Evolutionary conservation across 2,113 vertebrate species (phyloP).

Genomic region (Melanostigma gelatinosum): DNA sequence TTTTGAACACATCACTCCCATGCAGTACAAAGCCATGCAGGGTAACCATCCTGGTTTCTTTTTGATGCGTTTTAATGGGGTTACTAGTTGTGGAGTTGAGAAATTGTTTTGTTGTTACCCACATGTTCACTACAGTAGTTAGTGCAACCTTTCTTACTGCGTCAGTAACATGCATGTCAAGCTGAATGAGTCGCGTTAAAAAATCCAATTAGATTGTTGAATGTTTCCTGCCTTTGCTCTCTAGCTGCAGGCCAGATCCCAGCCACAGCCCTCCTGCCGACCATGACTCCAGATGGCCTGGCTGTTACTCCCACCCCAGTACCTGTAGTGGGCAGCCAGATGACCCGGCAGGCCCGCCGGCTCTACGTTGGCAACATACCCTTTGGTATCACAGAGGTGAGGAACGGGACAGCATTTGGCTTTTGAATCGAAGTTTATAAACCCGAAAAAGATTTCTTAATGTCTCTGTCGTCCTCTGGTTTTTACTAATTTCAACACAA

Average conservation of each 20-base stretch:
- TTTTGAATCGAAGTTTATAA: background rate
- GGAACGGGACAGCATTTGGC: constrained; percentile 11
- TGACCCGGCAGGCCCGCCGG: constrained; percentile 92
- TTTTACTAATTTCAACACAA: background rate
- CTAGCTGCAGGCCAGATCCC: constrained; percentile 95
- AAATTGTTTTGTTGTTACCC: background rate
- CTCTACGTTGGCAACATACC: constrained; percentile 95
- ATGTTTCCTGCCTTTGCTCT: constrained; percentile 11
- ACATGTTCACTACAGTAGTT: background rate
- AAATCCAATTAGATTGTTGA: constrained; percentile 8
- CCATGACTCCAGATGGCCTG: constrained; percentile 92
- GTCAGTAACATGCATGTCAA: background rate
- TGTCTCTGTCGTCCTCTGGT: background rate
- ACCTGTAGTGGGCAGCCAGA: constrained; percentile 94
- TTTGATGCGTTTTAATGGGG: background rate
- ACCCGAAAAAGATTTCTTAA: background rate
- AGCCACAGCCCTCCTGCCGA: constrained; percentile 92
- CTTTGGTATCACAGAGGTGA: constrained; percentile 93
- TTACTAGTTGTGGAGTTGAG: background rate
- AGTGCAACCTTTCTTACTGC: background rate
- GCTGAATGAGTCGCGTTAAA: background rate
- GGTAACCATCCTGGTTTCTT: constrained; percentile 71
- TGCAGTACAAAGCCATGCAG: constrained; percentile 98
- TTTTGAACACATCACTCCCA: constrained; percentile 93
- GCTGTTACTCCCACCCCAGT: constrained; percentile 92